Conservation (phyloP, 2,888 invertebrate species). For the Phyllotreta striolata region DNA sequence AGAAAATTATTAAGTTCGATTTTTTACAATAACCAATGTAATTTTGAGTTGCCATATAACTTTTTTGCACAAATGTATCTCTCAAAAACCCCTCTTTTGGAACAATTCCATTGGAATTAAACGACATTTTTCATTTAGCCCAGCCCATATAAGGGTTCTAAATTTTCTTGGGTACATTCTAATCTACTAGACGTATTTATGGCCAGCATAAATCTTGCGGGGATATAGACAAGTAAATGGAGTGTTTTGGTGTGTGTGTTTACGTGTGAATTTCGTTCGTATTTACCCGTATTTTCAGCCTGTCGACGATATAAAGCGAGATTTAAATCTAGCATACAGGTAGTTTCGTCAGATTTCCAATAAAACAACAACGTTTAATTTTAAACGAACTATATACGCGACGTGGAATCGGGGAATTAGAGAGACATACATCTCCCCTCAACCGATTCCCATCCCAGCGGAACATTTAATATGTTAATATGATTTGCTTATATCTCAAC, state of each 20-base stretch:
- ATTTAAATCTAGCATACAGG: no score
- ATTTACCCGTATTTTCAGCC: no score
- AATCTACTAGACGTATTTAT: constrained; percentile 57
- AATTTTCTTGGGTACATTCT: constrained; percentile 56
- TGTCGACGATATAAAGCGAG: no score
- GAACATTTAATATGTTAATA: constrained; percentile 56
- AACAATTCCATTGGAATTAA: constrained; percentile 38
- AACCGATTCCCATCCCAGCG: constrained; percentile 28
- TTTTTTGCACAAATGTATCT: background rate
- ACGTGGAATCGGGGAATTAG: no score
- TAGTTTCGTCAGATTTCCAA: no score
- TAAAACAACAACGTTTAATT: no score
- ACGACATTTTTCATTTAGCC: constrained; percentile 44
- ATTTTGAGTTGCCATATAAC: background rate
- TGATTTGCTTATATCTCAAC: constrained; percentile 55
- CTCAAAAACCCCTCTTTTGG: background rate
- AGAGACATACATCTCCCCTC: no score
- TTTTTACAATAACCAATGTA: background rate
- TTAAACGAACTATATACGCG: no score
- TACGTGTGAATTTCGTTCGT: no score
- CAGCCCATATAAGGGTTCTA: constrained; percentile 50
- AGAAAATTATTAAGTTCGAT: background rate
- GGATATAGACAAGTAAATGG: constrained; percentile 46
- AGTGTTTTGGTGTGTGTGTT: background rate
- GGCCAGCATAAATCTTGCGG: constrained; percentile 50